Evolutionary conservation across 2,888 invertebrate species (phyloP).

Genomic region (Drosophila fulvimacula): DNA sequence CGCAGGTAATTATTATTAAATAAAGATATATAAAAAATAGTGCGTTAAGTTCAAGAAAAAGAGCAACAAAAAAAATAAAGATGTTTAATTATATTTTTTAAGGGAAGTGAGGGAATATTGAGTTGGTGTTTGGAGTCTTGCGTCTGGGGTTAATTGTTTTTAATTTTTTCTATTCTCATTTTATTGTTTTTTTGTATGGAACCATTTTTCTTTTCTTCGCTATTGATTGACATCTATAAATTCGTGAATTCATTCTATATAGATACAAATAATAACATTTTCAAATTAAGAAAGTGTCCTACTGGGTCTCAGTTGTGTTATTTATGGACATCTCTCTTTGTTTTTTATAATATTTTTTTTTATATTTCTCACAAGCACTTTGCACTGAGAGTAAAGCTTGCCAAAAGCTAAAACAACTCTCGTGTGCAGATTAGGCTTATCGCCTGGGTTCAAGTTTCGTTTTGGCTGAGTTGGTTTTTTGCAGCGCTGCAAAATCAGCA

Average conservation of each 20-base stretch:
- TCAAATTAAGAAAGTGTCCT: background rate
- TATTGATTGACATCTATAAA: no score
- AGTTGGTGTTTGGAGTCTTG: background rate
- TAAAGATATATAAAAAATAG: conserved; percentile 74
- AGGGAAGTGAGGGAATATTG: background rate
- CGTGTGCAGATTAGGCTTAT: conserved; percentile 48
- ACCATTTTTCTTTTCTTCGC: no score
- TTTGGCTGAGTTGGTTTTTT: conserved; percentile 16
- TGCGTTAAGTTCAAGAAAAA: conserved; percentile 76
- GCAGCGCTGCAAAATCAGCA: conserved; percentile 33
- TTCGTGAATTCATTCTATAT: no score
- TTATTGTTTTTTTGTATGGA: no score
- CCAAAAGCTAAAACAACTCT: conserved; percentile 21
- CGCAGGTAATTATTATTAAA: conserved; percentile 73
- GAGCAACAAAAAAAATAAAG: conserved; percentile 32
- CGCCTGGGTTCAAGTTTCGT: conserved; percentile 52
- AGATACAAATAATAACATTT: background rate
- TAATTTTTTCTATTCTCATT: no score
- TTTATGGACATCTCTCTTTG: conserved; percentile 5
- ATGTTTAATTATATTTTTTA: background rate
- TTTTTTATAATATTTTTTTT: background rate
- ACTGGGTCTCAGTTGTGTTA: background rate
- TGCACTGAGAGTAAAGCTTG: conserved; percentile 27
- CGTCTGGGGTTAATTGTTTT: no score
- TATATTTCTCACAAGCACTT: conserved; percentile 23